These are phyloP conservation scores for Drosophila kikkawai DNA, from an alignment of 1,140 invertebrate genomes.

Conservation along the genomic window DNA sequence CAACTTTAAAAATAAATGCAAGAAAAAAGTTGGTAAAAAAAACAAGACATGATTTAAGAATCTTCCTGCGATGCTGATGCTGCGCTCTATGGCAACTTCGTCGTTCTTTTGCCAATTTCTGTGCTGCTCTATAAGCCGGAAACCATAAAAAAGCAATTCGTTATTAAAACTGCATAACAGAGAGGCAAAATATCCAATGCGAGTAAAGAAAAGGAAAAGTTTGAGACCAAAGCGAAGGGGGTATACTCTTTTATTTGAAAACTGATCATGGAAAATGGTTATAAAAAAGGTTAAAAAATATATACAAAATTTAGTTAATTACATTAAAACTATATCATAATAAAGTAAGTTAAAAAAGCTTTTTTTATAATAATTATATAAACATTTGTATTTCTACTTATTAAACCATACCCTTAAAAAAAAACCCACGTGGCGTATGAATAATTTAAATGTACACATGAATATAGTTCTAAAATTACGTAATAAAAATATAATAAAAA, in stretches of 20 bases:
- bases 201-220: constrained; percentile 26
- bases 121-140: constrained; percentile 72
- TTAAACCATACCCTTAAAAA: too few species aligned
- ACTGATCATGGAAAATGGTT: accelerated
- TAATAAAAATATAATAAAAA: too few species aligned
- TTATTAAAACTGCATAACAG: constrained; percentile 79
- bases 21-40: not conserved
- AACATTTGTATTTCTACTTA: too few species aligned
- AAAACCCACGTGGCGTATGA: not conserved
- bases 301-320: too few species aligned
- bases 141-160: constrained; percentile 82
- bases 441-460: too few species aligned
- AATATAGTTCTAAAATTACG: too few species aligned
- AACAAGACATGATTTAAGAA: constrained; percentile 74
- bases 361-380: not conserved
- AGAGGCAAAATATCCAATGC: constrained; percentile 37
- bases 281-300: not conserved
- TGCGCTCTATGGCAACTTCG: constrained; percentile 37
- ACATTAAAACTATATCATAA: not conserved
- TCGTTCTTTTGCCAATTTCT: constrained; percentile 73
- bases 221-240: constrained; percentile 1
- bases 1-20: constrained; percentile 46
- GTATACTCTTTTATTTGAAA: constrained; percentile 4
- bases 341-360: not conserved
- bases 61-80: constrained; percentile 34